These are phyloP conservation scores for Isaurus tuberculatus DNA, from an alignment of 92 coral and sea anemone species.

Conservation along the genomic window DNA sequence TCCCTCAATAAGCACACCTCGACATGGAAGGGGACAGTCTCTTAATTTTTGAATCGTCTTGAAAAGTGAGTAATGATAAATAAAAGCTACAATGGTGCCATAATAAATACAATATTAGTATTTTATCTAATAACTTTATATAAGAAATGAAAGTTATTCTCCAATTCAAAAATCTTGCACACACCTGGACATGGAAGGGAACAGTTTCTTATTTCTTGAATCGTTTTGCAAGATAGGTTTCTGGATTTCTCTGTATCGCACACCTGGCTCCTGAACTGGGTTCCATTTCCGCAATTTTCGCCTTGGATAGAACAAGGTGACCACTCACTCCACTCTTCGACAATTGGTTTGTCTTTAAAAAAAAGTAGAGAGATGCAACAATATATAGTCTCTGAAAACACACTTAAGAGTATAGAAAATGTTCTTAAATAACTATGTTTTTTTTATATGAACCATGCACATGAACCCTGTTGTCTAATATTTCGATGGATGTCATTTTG, in stretches of 20 bases:
- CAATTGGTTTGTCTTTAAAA: not conserved
- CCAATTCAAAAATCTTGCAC: not conserved
- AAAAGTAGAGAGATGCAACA: too few species aligned
- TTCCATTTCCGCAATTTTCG: conserved; percentile 21
- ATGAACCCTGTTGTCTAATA: too few species aligned
- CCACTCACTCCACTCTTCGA: not conserved
- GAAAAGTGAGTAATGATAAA: too few species aligned
- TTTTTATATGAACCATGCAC: too few species aligned
- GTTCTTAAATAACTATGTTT: too few species aligned
- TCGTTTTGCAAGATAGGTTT: not conserved
- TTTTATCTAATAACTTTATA: not conserved
- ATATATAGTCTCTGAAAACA: too few species aligned
- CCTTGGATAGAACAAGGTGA: conserved; percentile 12
- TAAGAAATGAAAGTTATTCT: not conserved
- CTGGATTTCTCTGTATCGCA: not conserved
- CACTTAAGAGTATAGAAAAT: too few species aligned
- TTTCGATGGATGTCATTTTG: too few species aligned
- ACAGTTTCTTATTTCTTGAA: conserved; percentile 27
- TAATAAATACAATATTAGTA: not conserved
- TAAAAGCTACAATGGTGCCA: too few species aligned
- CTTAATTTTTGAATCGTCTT: too few species aligned
- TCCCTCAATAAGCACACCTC: too few species aligned
- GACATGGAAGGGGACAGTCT: too few species aligned
- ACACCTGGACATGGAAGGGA: conserved; percentile 32
- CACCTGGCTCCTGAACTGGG: not conserved